Evolutionary conservation across 1,140 invertebrate genomes (phyloP), one percentile per base, ranked within the genome.

Genomic region (Scaptomyza graminum): DNA sequence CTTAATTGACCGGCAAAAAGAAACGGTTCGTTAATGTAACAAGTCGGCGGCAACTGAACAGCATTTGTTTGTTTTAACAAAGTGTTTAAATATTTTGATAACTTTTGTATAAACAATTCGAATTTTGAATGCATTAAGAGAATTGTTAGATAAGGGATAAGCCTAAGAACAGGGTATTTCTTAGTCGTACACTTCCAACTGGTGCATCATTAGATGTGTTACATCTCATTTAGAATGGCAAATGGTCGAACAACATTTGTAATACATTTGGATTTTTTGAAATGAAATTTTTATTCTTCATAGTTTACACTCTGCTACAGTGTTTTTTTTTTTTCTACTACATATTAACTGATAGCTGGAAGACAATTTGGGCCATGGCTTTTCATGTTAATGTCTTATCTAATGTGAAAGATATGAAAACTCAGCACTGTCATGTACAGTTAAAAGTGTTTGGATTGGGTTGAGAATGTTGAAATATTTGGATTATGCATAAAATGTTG

Each of bases 291-390:
- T 34, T 28, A 44, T 13, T n/a, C 13, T 54, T 65, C 64, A 81
- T 60, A 75, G 61, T 18, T 59, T 74, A 65, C 50, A 54, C 39
- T 59, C 16, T 54, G 41, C 60, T 67, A 34, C 37, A 50, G 28
- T 62, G 56, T 22, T 34, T 34, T 62, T 61, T 22, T 34, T 34
- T 9, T 9, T 34, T 34, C 1, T 15, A 6, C 41, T 54, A 64
- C 47, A n/a, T n/a, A n/a, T n/a, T 62, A 77, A 47, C 57, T 72
- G 78, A 79, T 84, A 85, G 72, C 56, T 72, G 37, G 1, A 8
- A 51, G 46, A 66, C 46, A 56, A 87, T 82, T 87, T 72, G 51
- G 81, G 81, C 81, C 81, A 85, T 49, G 81, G 82, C 61, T 80
- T 64, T 34, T 46, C 25, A 41, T 51, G 49, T 25, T 51, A 44